Conservation (phyloP, 2,113 vertebrate genomes). For the Mandrillus leucophaeus region DNA sequence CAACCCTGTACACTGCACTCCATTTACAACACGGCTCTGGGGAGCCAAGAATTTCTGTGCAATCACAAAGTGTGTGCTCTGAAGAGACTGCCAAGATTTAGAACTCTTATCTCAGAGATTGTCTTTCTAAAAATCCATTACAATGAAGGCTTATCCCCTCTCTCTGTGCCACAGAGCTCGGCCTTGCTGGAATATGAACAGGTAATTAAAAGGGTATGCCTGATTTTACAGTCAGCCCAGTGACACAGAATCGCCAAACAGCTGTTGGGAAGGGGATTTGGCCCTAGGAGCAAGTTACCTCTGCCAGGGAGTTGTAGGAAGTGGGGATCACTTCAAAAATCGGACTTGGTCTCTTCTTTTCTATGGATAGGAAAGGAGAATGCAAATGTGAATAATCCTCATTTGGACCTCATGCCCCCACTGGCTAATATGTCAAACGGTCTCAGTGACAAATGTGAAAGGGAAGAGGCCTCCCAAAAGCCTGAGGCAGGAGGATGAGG, state of each 20-base stretch:
- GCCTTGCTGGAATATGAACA: slow-evolving; percentile 76
- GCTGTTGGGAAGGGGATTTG: slow-evolving; percentile 67
- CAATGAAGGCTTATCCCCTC: slow-evolving; percentile 77
- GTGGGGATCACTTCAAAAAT: slow-evolving; percentile 57
- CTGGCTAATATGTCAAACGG: slow-evolving; percentile 66
- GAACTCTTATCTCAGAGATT: slow-evolving; percentile 81
- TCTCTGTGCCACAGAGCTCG: slow-evolving; percentile 53
- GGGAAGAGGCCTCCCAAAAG: not conserved
- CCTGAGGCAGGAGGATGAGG: not conserved
- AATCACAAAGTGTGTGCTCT: slow-evolving; percentile 72
- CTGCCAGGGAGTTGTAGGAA: slow-evolving; percentile 5
- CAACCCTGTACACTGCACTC: slow-evolving; percentile 70
- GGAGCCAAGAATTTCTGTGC: slow-evolving; percentile 80
- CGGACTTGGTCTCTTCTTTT: slow-evolving; percentile 70
- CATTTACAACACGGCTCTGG: slow-evolving; percentile 76
- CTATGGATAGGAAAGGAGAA: slow-evolving; percentile 44
- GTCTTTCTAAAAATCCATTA: slow-evolving; percentile 83
- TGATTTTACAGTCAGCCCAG: slow-evolving; percentile 74
- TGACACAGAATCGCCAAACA: slow-evolving; percentile 59
- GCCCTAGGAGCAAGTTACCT: slow-evolving; percentile 56
- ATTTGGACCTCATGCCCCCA: slow-evolving; percentile 39
- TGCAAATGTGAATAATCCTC: slow-evolving; percentile 45
- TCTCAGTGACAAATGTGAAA: slow-evolving; percentile 28
- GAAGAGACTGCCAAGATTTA: slow-evolving; percentile 83
- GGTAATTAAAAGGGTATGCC: slow-evolving; percentile 78